phyloP scores from a whole-genome alignment of 2,888 invertebrate genomes.

The Erebia ligea region DNA sequence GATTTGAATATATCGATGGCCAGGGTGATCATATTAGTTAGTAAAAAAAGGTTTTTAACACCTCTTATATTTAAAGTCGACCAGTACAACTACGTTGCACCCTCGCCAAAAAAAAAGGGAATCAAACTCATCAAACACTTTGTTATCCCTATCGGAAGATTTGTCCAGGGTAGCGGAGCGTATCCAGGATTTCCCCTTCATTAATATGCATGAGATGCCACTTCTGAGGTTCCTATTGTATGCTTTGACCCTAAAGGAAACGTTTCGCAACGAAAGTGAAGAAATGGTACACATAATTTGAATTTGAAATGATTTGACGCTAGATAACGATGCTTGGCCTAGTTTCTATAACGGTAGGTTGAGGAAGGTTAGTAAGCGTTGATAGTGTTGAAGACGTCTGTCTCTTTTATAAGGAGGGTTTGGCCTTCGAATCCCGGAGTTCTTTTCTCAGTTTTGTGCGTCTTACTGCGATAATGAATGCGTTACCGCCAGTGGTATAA shows the following conservation, averaged over 20 bases:
- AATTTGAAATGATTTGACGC: conserved; percentile 20
- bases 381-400: no score
- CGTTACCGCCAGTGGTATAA: no score
- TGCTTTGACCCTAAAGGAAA: conserved; percentile 8
- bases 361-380: not conserved
- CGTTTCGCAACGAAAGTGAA: conserved; percentile 24
- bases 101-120: conserved; percentile 29
- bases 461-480: no score
- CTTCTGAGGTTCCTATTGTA: conserved; percentile 38
- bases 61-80: no score
- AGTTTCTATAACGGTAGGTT: conserved; percentile 4
- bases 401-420: no score
- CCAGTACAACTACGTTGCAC: conserved; percentile 1
- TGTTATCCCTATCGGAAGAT: conserved; percentile 30
- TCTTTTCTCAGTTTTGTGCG: no score
- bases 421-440: no score
- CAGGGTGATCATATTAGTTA: no score
- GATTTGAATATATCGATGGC: no score
- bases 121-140: conserved; percentile 38
- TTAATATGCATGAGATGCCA: conserved; percentile 56
- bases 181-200: conserved; percentile 47
- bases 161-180: conserved; percentile 41
- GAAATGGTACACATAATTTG: conserved; percentile 14
- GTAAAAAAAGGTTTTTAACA: no score
- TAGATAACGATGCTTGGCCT: not conserved